These are phyloP conservation scores for Heteropelma amictum DNA, from an alignment of 2,888 invertebrate species.

Conservation along the genomic window DNA sequence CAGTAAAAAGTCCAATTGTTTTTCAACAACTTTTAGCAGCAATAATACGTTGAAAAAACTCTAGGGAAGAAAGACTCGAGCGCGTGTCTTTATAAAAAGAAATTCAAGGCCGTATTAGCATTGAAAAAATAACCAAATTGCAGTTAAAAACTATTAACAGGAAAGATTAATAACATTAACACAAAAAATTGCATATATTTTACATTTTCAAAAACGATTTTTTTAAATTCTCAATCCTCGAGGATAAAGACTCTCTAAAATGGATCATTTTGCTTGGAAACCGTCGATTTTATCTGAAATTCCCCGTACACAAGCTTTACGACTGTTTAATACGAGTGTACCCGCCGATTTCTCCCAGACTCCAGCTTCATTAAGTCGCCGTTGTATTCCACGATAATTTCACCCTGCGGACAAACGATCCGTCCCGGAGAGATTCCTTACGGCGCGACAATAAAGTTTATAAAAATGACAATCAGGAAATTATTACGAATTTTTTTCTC, in stretches of 20 bases:
- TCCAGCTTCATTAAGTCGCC: constrained; percentile 48
- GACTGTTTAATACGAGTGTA: constrained; percentile 4
- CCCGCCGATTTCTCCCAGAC: constrained; percentile 12
- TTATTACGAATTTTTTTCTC: constrained; percentile 31
- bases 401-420: constrained; percentile 11
- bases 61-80: no score
- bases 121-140: no score
- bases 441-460: neutral
- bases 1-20: neutral
- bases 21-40: no score
- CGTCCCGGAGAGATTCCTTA: neutral
- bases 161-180: no score
- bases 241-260: neutral
- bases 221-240: neutral
- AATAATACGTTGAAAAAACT: no score
- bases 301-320: neutral
- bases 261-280: neutral
- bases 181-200: no score
- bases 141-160: no score
- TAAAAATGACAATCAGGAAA: constrained; percentile 35
- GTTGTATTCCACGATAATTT: constrained; percentile 44
- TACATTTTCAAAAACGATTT: neutral
- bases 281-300: neutral
- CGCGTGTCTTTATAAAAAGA: no score
- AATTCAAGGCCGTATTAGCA: no score